Conservation (phyloP, 1,140 invertebrate genomes). For the Elymnias hypermnestra region DNA sequence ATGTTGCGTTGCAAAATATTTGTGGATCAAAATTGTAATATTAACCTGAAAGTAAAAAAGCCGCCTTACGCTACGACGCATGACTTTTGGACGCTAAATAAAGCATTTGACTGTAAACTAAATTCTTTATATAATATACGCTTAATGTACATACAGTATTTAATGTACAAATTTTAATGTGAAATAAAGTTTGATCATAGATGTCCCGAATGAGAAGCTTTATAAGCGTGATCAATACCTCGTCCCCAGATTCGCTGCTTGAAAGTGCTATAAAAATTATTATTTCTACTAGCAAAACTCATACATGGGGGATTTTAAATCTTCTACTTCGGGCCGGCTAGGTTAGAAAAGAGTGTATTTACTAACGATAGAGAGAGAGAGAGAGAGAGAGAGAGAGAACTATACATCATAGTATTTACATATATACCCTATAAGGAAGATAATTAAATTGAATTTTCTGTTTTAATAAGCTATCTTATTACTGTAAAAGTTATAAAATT, state of each 20-base stretch:
- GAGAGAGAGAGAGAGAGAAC: no score
- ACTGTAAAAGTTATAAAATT: no score
- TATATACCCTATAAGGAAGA: no score
- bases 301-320: no score
- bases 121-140: not conserved
- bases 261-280: not conserved
- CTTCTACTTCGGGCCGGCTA: no score
- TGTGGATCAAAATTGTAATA: conserved; percentile 16
- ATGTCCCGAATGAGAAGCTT: conserved; percentile 35
- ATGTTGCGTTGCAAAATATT: conserved; percentile 36
- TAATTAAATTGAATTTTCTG: no score
- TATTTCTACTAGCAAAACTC: no score
- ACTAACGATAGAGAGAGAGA: no score
- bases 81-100: conserved; percentile 4
- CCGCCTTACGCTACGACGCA: conserved; percentile 21
- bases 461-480: no score
- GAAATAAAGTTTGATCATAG: conserved; percentile 1
- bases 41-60: conserved; percentile 9
- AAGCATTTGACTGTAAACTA: not conserved
- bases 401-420: no score
- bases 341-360: no score
- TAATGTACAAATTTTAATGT: conserved; percentile 3
- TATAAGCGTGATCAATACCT: conserved; percentile 37
- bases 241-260: not conserved
- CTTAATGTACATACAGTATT: not conserved